Percentiles rank a stretch among this genome's conserved stretches.
Evolutionary conservation across 2,888 invertebrate species (phyloP).

Genomic region (Melieria picta): DNA sequence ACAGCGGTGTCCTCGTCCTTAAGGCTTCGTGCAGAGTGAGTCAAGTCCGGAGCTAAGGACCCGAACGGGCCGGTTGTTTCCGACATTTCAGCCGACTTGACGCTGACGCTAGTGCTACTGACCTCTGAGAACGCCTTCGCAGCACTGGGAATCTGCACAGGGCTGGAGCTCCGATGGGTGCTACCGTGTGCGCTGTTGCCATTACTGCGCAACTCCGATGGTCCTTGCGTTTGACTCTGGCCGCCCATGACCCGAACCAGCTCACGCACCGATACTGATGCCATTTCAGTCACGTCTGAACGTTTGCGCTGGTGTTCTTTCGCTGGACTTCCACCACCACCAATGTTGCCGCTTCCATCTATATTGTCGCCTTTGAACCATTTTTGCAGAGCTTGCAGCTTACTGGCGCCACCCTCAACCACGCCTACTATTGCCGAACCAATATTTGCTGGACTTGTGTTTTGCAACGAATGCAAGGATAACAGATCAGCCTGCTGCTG

Average conservation of each 20-base stretch:
- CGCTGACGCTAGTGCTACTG: conserved; percentile 50
- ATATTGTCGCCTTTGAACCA: conserved; percentile 66
- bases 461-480: conserved; percentile 42
- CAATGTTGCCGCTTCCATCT: conserved; percentile 44
- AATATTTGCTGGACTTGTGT: conserved; percentile 48
- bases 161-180: conserved; percentile 69
- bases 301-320: conserved; percentile 47
- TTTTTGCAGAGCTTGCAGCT: conserved; percentile 65
- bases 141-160: conserved; percentile 71
- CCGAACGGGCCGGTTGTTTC: conserved; percentile 73
- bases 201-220: conserved; percentile 75
- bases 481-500: conserved; percentile 44
- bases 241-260: conserved; percentile 76
- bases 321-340: conserved; percentile 27
- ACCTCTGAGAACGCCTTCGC: conserved; percentile 48
- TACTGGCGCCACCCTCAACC: conserved; percentile 66
- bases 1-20: conserved; percentile 45
- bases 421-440: conserved; percentile 66
- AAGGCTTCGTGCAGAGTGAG: conserved; percentile 68
- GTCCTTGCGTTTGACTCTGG: conserved; percentile 40
- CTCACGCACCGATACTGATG: conserved; percentile 73
- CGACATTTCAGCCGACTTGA: conserved; percentile 61
- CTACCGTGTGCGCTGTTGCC: conserved; percentile 75
- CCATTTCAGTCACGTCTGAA: conserved; percentile 65
- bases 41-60: conserved; percentile 72